phyloP scores from a whole-genome alignment of 1,140 invertebrate species.

The Himalopsyche phryganea region DNA sequence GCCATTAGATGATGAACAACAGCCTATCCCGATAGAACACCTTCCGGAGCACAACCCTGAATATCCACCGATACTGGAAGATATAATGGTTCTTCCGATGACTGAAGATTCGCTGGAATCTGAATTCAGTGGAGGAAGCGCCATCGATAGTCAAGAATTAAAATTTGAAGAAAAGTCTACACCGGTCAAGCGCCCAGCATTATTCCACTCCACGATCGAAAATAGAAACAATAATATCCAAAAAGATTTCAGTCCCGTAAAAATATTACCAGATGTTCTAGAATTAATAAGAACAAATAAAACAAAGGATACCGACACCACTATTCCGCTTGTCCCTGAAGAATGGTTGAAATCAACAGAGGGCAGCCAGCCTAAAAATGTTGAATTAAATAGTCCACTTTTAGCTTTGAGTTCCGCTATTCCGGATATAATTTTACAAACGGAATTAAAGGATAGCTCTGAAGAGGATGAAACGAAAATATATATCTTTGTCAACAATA shows the following conservation, averaged over 20 bases:
- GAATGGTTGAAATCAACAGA: conserved; percentile 31
- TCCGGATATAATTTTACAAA: conserved; percentile 22
- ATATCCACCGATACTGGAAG: conserved; percentile 43
- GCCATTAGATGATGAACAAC: conserved; percentile 29
- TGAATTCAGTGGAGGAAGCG: conserved; percentile 21
- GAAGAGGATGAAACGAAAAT: conserved; percentile 30
- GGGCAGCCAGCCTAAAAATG: conserved; percentile 1
- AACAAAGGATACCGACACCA: conserved; percentile 11
- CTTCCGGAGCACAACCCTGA: conserved; percentile 40
- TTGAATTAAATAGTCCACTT: conserved; percentile 21
- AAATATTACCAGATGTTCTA: conserved; percentile 31
- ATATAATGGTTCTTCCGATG: conserved; percentile 29
- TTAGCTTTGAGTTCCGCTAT: conserved; percentile 19
- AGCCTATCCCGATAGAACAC: conserved; percentile 29
- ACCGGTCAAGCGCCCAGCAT: conserved; percentile 20
- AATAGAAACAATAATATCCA: conserved; percentile 12
- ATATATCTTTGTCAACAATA: conserved; percentile 30
- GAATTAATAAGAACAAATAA: conserved; percentile 17
- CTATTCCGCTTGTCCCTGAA: conserved; percentile 12
- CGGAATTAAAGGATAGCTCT: conserved; percentile 6
- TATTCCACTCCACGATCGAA: conserved; percentile 8
- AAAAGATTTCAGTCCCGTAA: conserved; percentile 14
- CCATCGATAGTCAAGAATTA: conserved; percentile 13
- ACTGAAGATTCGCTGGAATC: conserved; percentile 30
- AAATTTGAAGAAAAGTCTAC: conserved; percentile 26